These are phyloP conservation scores for Cepaea nemoralis DNA, from an alignment of 1,140 invertebrate genomes.

Conservation along the genomic window DNA sequence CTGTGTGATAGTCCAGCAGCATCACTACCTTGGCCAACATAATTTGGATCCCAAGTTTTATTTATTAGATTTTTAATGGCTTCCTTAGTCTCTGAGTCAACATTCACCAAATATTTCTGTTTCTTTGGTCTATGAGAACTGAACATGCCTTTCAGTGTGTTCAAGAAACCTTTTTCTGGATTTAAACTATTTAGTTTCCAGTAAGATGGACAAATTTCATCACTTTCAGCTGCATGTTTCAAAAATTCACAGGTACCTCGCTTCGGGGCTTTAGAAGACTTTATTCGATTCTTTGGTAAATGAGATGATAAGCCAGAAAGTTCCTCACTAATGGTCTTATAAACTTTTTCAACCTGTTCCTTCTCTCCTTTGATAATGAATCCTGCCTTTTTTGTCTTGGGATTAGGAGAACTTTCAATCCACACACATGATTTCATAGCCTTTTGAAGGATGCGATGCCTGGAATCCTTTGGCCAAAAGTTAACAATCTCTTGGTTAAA, in stretches of 20 bases:
- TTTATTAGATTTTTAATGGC: conserved; percentile 2
- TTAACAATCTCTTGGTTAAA: conserved; percentile 11
- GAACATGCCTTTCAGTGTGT: not conserved
- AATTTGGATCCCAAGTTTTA: not conserved
- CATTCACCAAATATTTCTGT: not conserved
- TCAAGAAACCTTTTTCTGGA: not conserved
- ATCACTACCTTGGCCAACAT: conserved; percentile 6
- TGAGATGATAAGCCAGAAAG: not conserved
- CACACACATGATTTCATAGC: conserved; percentile 23
- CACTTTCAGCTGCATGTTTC: conserved; percentile 18
- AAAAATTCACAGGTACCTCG: conserved; percentile 15
- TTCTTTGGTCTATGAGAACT: not conserved
- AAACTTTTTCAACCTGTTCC: not conserved
- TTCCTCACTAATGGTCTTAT: not conserved
- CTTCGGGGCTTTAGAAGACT: not conserved
- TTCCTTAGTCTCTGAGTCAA: conserved; percentile 4
- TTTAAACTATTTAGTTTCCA: not conserved
- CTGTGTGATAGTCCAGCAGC: conserved; percentile 3
- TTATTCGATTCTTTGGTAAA: not conserved
- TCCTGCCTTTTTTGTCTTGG: conserved; percentile 10
- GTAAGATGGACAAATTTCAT: conserved; percentile 23
- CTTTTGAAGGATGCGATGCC: not conserved
- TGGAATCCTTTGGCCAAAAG: not conserved
- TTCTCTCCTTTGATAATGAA: conserved; percentile 18
- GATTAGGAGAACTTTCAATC: not conserved